Evolutionary conservation across 2,888 invertebrate species (phyloP), one percentile per base, ranked within the genome.

Genomic region (Ferrisia virgata): DNA sequence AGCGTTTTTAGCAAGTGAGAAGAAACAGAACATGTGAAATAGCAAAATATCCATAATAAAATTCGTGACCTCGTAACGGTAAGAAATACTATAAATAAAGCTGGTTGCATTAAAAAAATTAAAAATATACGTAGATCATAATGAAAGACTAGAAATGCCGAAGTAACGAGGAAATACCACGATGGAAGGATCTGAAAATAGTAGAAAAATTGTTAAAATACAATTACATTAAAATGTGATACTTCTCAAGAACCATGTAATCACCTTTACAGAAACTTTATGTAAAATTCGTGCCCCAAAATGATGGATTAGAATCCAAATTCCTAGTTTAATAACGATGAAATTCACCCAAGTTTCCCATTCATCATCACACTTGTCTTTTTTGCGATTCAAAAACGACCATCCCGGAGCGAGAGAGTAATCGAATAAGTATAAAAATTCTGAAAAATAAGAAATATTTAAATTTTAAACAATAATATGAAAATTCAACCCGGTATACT

Each of bases 331-430:
- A 28, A 81, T 89, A 72, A 89, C 88, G 82, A 92, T 88, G 84
- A 91, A 90, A 86, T 89, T 90, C 87, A 91, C 91, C 90, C 92
- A 93, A 85, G 91, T 90, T 87, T 89, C 91, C 94, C 94, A 94
- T 89, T 94, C 94, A 87, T 91, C 89, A 89, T 94, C 94, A 25
- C 93, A 91, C 31, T 89, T 88, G 89, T 94, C 94, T 89, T 91
- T 91, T 85, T 90, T 90, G 86, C 91, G 89, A 36, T 89, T 88
- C 79, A 92, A 86, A 86, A 85, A 84, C 11, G 83, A 69, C 86
- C 86, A 86, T 47, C 86, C 86, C n/a, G 80, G 69, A 13, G 58
- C 81, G 36, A 86, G 85, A 22, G 82, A 72, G 13, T 80, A 25
- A 22, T 36, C 64, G 11, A 39, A 40, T 40, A 53, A 39, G 43